Base-by-base conservation (phyloP, 2,888 invertebrate genomes). In the Orgyia antiqua region DNA sequence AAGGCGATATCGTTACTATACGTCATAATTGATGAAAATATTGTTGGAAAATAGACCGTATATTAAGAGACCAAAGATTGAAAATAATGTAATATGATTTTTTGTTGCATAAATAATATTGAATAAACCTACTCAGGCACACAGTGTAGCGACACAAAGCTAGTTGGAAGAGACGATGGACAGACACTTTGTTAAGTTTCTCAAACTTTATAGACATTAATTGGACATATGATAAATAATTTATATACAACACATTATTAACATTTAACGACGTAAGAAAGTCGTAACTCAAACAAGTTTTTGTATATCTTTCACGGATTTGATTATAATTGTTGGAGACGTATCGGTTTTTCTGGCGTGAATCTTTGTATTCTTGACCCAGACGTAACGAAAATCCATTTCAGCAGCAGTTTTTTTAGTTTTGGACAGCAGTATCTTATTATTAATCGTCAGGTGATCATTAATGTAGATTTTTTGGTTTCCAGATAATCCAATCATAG, bases 301-400 rank as follows among this genome's bases (percentile, higher is more conserved):
- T 8, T 6, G 4, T 10, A 23, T 2, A 23, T 23, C 23, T 7
- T 10, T 23, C 3, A 4, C 23, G 10, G 23, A 10, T 10, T 10
- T 23, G 4, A 23, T 10, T 2, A 23, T 23, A 9, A 23, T 3
- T 6, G 7, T 7, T 10, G 23, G 10, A 10, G 10, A 10, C 3
- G 23, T 4, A 10, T 23, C 31, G 13, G 10, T 18, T n/a, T 31
- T 31, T 31, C 37, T 45, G 33, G 39, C 43, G 26, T 32, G 29
- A 39, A 42, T 37, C 24, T 34, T 36, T 15, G 10, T 10, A 8
- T 25, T 37, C 27, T 39, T 48, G 26, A 37, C 35, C 32, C 27
- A 36, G 25, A 39, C 13, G 17, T 30, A 15, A 8, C 6, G 31
- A 31, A 26, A 31, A 31, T 25, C 21, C 31, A n/a, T 21, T 27